Percentiles rank a stretch among this genome's conserved stretches.
Conservation (phyloP, 2,797 vertebrate genomes). For the Meriones psammophilus region DNA sequence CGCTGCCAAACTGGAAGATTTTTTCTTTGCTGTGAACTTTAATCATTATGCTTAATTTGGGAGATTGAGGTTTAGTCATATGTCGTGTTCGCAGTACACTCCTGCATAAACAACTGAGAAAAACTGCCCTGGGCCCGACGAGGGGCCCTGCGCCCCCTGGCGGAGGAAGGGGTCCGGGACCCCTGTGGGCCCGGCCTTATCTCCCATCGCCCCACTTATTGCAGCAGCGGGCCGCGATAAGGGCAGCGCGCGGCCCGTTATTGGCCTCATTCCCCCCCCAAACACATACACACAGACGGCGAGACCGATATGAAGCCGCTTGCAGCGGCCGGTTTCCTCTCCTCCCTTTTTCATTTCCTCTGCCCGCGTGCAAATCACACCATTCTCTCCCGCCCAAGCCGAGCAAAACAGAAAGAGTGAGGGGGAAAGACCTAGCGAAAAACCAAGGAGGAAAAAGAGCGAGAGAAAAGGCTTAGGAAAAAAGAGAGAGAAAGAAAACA, state of each 20-base stretch:
- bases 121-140: neutral
- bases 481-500: neutral
- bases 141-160: constrained; percentile 82
- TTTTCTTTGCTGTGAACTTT: constrained; percentile 78
- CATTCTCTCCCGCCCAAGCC: neutral
- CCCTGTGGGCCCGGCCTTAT: neutral
- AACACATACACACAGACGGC: neutral
- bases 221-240: neutral
- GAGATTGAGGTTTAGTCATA: constrained; percentile 62
- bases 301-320: neutral
- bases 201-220: constrained; percentile 47
- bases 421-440: neutral
- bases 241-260: neutral
- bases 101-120: neutral
- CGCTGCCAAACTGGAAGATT: constrained; percentile 63
- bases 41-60: constrained; percentile 75
- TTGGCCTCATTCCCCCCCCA: constrained; percentile 31
- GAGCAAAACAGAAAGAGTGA: neutral
- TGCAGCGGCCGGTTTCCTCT: neutral
- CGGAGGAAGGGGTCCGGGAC: constrained; percentile 52
- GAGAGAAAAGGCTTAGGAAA: neutral
- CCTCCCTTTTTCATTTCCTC: constrained; percentile 74
- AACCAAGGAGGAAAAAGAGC: neutral
- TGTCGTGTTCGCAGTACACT: neutral
- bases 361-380: neutral